Percentiles rank a stretch among this genome's conserved stretches.
These are phyloP conservation scores for Intellagama lesueurii DNA, from an alignment of 2,797 vertebrate species.

Conservation along the genomic window DNA sequence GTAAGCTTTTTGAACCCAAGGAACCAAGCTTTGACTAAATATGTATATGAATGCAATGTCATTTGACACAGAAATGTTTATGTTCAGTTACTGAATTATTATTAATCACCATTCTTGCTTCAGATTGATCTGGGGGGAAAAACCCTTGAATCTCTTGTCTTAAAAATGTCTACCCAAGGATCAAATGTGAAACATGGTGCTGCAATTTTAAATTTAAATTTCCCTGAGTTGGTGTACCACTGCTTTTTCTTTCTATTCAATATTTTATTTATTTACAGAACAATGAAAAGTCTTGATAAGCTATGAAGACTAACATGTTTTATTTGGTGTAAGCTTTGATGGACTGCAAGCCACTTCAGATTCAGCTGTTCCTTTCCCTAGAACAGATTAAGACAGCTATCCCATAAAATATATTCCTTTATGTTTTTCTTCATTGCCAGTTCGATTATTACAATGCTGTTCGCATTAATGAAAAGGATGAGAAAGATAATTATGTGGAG, in stretches of 20 bases:
- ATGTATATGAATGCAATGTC: background rate
- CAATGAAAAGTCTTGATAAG: no score
- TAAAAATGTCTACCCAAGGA: background rate
- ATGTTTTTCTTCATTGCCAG: constrained; percentile 72
- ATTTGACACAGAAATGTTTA: background rate
- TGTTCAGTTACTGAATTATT: background rate
- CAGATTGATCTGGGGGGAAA: background rate
- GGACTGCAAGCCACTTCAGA: no score
- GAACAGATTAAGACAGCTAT: background rate
- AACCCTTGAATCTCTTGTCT: background rate
- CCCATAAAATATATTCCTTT: background rate
- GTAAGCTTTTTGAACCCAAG: background rate
- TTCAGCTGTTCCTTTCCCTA: no score
- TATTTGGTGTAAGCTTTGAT: no score
- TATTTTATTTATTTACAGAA: background rate
- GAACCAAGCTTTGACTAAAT: no score
- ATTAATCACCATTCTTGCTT: background rate
- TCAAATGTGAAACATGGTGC: background rate
- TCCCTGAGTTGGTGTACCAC: background rate
- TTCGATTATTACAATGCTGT: constrained; percentile 95
- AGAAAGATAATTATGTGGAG: constrained; percentile 84
- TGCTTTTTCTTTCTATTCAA: background rate
- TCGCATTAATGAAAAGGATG: constrained; percentile 88
- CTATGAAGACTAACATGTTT: no score
- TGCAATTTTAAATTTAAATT: background rate